Percentiles rank a stretch among this genome's conserved stretches.
These are phyloP conservation scores for Orthosia gothica DNA, from an alignment of 2,888 invertebrate genomes.

Conservation along the genomic window DNA sequence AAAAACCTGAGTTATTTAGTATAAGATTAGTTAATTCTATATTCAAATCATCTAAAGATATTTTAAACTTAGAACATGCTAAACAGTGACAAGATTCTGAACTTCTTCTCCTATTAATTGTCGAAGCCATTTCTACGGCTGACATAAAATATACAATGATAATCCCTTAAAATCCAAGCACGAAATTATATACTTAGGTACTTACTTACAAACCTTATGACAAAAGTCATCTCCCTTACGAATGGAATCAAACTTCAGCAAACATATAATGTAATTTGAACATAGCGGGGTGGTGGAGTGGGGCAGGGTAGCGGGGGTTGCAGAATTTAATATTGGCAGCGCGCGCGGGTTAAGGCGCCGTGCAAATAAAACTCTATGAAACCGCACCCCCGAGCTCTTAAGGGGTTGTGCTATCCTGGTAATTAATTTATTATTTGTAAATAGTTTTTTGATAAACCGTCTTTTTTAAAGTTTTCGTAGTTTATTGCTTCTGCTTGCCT, in stretches of 20 bases:
- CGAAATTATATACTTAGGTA: constrained; percentile 24
- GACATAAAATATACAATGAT: background rate
- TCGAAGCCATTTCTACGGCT: background rate
- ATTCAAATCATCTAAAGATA: too few relatives aligned
- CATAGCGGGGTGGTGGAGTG: constrained; percentile 53
- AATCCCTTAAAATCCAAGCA: constrained; percentile 4
- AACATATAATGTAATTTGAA: constrained; percentile 85
- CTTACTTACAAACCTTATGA: constrained; percentile 21
- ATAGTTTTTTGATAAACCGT: background rate
- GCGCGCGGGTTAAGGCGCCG: constrained; percentile 89
- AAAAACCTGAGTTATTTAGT: too few relatives aligned
- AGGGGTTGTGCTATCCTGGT: constrained; percentile 68
- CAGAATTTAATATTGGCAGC: constrained; percentile 89
- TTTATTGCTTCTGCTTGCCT: background rate
- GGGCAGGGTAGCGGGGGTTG: constrained; percentile 61
- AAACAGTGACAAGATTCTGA: too few relatives aligned
- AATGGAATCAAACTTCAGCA: constrained; percentile 71
- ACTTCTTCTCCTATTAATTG: background rate
- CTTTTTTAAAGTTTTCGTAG: background rate
- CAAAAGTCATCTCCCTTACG: constrained; percentile 58
- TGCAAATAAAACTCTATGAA: constrained; percentile 89
- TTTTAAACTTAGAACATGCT: too few relatives aligned
- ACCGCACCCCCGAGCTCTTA: constrained; percentile 82
- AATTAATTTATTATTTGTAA: constrained; percentile 55
- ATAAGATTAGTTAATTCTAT: too few relatives aligned